Conservation (phyloP, 2,797 vertebrate species). For the Euphonia xanthogaster region DNA sequence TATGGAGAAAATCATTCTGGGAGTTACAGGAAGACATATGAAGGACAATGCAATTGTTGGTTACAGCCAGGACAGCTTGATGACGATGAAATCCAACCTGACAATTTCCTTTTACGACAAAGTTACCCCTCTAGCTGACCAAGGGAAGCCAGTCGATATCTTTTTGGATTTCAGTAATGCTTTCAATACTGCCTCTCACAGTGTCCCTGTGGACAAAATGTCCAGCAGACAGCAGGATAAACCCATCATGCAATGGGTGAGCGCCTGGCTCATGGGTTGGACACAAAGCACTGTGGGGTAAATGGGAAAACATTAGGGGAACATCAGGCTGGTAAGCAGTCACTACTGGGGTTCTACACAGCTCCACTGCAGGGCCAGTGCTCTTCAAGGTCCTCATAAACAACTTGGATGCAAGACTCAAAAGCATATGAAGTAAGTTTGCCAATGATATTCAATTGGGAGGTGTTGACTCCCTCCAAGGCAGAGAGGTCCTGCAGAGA, state of each 20-base stretch:
- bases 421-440: background rate
- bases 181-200: background rate
- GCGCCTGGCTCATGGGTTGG: background rate
- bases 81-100: background rate
- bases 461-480: background rate
- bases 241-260: rapidly evolving
- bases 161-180: background rate
- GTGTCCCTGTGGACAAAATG: background rate
- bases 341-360: background rate
- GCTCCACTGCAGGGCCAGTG: background rate
- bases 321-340: background rate
- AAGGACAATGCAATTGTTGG: background rate
- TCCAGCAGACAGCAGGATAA: background rate
- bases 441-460: background rate
- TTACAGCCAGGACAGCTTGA: background rate
- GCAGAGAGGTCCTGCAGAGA: background rate
- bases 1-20: background rate
- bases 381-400: background rate
- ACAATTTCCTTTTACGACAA: rapidly evolving
- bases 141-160: background rate
- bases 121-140: background rate
- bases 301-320: background rate
- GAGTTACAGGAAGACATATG: background rate
- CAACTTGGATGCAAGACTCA: background rate
- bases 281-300: rapidly evolving